A percentile compares a stretch with the other conserved stretches of the same genome.
These are phyloP conservation scores for Sebastes trivittatus DNA, from an alignment of 2,797 vertebrate genomes.

Conservation along the genomic window DNA sequence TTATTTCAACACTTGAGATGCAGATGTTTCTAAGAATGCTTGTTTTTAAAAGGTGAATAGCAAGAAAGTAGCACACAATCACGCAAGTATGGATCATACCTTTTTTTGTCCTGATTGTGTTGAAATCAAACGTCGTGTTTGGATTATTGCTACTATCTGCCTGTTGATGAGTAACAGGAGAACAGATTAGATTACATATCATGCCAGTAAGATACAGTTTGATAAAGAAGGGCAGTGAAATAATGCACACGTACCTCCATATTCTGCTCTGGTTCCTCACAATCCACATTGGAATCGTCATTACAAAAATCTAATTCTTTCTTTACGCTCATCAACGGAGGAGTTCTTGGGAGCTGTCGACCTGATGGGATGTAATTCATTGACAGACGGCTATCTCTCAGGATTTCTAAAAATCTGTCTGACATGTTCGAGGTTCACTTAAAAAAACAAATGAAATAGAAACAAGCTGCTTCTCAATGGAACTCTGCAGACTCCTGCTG, in stretches of 20 bases:
- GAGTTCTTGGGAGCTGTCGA: constrained; percentile 58
- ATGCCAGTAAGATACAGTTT: too few species aligned
- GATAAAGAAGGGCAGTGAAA: neutral
- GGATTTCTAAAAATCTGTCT: neutral
- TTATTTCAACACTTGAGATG: neutral
- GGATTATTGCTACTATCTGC: neutral
- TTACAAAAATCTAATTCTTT: constrained; percentile 14
- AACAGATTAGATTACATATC: too few species aligned
- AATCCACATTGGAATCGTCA: neutral
- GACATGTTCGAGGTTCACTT: constrained; percentile 16
- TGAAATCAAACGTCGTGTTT: neutral
- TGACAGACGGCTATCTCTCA: fast-evolving
- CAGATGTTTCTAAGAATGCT: fast-evolving
- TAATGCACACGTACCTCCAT: neutral
- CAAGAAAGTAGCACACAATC: neutral
- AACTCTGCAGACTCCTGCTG: neutral
- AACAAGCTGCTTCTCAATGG: neutral
- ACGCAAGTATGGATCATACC: constrained; percentile 8
- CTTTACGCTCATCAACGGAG: neutral
- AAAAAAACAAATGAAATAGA: neutral
- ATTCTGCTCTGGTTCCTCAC: neutral
- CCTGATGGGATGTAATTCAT: constrained; percentile 35
- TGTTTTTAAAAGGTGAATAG: neutral
- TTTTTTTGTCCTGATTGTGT: neutral
- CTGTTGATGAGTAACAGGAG: neutral